phyloP scores from a whole-genome alignment of 2,888 invertebrate species.

The Diogma glabrata region DNA sequence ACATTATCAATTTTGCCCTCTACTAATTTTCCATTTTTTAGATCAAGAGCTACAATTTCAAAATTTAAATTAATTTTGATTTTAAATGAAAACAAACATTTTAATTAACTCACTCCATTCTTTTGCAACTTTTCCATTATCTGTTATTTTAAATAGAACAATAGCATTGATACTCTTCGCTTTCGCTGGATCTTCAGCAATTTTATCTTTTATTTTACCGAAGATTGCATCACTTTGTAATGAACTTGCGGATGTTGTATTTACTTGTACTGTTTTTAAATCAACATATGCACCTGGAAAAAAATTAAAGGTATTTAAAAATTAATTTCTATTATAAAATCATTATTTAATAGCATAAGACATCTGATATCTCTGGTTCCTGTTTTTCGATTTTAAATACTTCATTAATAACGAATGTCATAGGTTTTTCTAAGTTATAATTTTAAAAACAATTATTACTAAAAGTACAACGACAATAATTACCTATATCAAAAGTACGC shows the following conservation, averaged over 20 bases:
- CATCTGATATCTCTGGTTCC: too few relatives aligned
- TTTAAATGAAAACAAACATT: neutral
- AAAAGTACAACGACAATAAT: too few relatives aligned
- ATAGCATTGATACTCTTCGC: slow-evolving; percentile 72
- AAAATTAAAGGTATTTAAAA: too few relatives aligned
- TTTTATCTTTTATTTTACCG: slow-evolving; percentile 56
- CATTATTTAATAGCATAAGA: too few relatives aligned
- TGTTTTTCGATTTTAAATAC: too few relatives aligned
- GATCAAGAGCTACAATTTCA: slow-evolving; percentile 67
- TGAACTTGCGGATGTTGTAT: slow-evolving; percentile 17
- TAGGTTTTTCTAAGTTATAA: too few relatives aligned
- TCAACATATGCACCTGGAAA: slow-evolving; percentile 77
- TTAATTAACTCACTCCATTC: slow-evolving; percentile 73
- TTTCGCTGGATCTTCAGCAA: slow-evolving; percentile 57
- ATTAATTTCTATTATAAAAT: too few relatives aligned
- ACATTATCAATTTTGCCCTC: slow-evolving; percentile 67
- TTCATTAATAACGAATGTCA: too few relatives aligned
- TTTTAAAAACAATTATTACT: too few relatives aligned
- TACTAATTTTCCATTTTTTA: slow-evolving; percentile 66
- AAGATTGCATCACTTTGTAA: slow-evolving; percentile 72
- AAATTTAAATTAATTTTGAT: too few relatives aligned
- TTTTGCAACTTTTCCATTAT: slow-evolving; percentile 63
- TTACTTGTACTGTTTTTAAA: slow-evolving; percentile 47
- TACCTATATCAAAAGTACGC: too few relatives aligned
- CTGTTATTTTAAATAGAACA: slow-evolving; percentile 75